A percentile compares a stretch with the other conserved stretches of the same genome.
Conservation (phyloP, 2,113 vertebrate species). For the Hypomesus transpacificus region DNA sequence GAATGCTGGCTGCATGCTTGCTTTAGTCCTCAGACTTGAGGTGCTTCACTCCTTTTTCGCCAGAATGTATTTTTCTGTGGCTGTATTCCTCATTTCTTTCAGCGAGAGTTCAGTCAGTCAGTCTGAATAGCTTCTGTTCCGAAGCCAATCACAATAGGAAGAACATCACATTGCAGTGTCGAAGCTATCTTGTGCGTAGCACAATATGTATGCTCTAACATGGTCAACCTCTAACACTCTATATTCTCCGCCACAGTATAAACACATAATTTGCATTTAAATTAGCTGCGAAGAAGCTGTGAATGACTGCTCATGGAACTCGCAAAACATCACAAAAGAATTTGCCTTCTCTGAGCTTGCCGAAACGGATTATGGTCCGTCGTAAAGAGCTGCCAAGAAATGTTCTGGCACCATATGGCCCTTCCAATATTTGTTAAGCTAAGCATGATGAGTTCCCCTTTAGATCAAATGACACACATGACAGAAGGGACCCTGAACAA, state of each 20-base stretch:
- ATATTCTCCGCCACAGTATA: conserved; percentile 33
- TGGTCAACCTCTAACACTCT: conserved; percentile 35
- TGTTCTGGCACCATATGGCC: conserved; percentile 47
- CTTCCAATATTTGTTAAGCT: conserved; percentile 48
- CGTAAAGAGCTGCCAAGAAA: conserved; percentile 36
- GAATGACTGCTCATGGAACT: conserved; percentile 28
- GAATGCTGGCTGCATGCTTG: not conserved
- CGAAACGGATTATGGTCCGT: conserved; percentile 25
- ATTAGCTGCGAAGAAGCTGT: conserved; percentile 45
- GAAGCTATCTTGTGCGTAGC: conserved; percentile 29
- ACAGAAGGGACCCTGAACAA: conserved; percentile 33
- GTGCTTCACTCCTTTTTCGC: not conserved
- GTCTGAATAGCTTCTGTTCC: conserved; percentile 22
- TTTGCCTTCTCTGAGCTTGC: conserved; percentile 42
- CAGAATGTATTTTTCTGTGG: conserved; percentile 1
- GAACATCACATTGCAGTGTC: conserved; percentile 33
- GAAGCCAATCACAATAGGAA: conserved; percentile 22
- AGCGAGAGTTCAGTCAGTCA: not conserved
- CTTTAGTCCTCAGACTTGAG: not conserved
- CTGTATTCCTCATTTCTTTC: not conserved
- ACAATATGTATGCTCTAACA: conserved; percentile 21
- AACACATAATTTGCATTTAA: conserved; percentile 57
- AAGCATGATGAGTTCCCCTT: conserved; percentile 51
- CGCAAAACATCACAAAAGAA: conserved; percentile 40
- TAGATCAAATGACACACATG: conserved; percentile 50